Conservation (phyloP, 2,113 vertebrate species). For the Bos javanicus region DNA sequence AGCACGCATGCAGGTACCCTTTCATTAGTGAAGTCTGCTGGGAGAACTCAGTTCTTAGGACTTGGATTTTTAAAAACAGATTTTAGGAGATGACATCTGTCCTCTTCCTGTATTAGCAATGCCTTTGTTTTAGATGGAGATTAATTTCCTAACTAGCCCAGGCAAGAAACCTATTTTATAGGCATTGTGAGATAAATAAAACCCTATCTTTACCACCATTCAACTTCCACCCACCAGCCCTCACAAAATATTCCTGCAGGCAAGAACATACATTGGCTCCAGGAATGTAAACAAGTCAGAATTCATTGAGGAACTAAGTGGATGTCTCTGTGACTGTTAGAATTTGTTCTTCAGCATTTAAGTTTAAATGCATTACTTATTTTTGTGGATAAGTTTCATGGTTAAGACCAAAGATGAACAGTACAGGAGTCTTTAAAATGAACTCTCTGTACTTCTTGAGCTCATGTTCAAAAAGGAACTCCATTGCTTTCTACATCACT, state of each 20-base stretch:
- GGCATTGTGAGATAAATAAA: not conserved
- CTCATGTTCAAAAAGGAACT: not conserved
- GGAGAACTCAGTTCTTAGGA: not conserved
- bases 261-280: not conserved
- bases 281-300: not conserved
- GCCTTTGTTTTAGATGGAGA: not conserved
- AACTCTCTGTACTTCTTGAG: not conserved
- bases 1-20: not conserved
- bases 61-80: not conserved
- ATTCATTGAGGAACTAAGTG: not conserved
- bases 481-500: not conserved
- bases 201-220: not conserved
- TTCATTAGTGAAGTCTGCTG: not conserved
- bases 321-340: not conserved
- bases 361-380: not conserved
- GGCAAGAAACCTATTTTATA: not conserved
- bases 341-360: not conserved
- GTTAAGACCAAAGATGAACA: not conserved
- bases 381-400: not conserved
- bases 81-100: not conserved
- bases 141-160: not conserved
- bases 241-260: not conserved
- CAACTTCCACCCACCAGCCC: not conserved
- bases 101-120: not conserved
- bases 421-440: not conserved